Conservation (phyloP, 2,113 vertebrate genomes). For the Tamias sibiricus region DNA sequence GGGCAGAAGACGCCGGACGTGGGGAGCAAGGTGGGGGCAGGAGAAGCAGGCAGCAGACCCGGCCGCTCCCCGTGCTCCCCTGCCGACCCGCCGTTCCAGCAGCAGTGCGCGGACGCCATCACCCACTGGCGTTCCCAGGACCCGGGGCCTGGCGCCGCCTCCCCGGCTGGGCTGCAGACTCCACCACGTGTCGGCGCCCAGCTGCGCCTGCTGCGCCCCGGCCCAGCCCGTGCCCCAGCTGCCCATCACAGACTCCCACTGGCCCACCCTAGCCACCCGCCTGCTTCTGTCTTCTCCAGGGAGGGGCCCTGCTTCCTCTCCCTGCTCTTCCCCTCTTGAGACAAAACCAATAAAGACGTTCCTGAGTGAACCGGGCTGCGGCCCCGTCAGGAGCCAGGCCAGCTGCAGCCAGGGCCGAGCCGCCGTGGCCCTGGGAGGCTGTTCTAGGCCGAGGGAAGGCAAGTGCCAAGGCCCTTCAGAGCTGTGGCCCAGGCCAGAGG, state of each 20-base stretch:
- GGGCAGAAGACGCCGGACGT: background rate
- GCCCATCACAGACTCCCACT: background rate
- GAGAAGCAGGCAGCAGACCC: background rate
- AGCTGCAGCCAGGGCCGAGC: background rate
- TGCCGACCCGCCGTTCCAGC: no score
- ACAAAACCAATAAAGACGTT: background rate
- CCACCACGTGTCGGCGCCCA: fast-evolving
- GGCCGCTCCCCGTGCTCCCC: no score
- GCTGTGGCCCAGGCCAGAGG: background rate
- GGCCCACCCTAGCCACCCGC: fast-evolving
- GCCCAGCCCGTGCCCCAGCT: background rate
- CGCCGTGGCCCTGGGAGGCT: background rate
- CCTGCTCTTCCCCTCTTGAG: background rate
- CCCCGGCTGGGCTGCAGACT: no score
- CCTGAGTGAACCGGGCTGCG: background rate
- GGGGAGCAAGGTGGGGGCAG: background rate
- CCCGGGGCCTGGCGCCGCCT: no score
- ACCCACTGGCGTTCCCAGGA: no score
- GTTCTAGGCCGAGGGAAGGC: background rate
- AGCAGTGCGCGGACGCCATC: no score
- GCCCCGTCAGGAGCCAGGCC: background rate
- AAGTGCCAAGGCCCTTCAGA: background rate
- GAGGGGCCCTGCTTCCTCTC: background rate
- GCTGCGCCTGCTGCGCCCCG: no score
- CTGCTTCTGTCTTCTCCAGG: background rate